phyloP scores from a whole-genome alignment of 2,797 vertebrate species.

The Aphelocoma californica region DNA sequence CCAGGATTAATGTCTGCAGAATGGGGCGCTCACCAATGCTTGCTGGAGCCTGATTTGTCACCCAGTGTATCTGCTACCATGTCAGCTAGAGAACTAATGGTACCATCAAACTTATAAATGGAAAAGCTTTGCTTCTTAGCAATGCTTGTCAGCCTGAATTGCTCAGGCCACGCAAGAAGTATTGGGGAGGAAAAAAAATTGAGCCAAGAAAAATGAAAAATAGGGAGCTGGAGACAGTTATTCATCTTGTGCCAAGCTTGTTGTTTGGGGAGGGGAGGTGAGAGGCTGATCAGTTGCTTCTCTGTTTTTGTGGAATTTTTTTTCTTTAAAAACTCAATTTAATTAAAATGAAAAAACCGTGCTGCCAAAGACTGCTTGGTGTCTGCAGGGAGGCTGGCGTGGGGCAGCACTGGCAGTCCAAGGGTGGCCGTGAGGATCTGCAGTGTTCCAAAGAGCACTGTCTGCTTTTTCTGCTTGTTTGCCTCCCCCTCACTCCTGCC shows the following conservation, averaged over 20 bases:
- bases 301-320: neutral
- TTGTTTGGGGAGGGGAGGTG: neutral
- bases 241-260: accelerated
- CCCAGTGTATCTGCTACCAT: neutral
- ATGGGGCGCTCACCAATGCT: neutral
- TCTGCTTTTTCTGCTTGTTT: neutral
- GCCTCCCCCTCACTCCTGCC: neutral
- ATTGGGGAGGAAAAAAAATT: neutral
- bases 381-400: neutral
- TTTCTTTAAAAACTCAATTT: neutral
- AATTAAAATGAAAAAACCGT: neutral
- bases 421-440: neutral
- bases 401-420: neutral
- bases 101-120: neutral
- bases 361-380: neutral
- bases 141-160: neutral
- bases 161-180: neutral
- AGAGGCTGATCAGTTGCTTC: neutral
- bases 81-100: neutral
- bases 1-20: neutral
- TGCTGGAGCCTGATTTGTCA: neutral
- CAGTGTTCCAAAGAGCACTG: neutral
- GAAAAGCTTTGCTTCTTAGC: neutral
- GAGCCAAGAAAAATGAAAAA: slow-evolving; percentile 4
- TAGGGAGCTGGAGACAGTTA: neutral